These are phyloP conservation scores for Megalurothrips usitatus DNA, from an alignment of 2,888 invertebrate genomes.

Conservation along the genomic window DNA sequence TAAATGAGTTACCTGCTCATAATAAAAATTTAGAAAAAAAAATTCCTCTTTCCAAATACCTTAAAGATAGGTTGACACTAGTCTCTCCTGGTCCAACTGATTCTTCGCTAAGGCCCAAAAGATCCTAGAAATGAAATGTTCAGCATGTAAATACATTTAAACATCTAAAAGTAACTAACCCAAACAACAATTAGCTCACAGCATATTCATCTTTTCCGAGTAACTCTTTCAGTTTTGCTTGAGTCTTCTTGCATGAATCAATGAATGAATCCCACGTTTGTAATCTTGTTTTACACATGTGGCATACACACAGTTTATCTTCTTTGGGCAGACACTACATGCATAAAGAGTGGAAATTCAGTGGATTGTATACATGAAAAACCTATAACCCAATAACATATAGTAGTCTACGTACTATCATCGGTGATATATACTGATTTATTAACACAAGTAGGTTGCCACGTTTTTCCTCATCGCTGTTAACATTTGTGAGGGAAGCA, in stretches of 20 bases:
- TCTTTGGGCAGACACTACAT: background rate
- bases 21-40: background rate
- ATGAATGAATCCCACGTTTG: background rate
- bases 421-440: background rate
- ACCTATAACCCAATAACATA: background rate
- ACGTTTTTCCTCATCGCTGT: background rate
- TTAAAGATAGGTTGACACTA: too few species aligned
- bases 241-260: background rate
- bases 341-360: background rate
- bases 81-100: background rate
- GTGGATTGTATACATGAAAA: background rate
- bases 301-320: background rate
- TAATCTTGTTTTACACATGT: slow-evolving; percentile 1
- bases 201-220: background rate
- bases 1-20: background rate
- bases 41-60: too few species aligned
- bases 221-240: background rate
- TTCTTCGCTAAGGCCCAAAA: background rate
- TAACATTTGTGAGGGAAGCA: background rate
- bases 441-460: background rate
- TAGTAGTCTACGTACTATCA: background rate
- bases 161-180: background rate
- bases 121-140: background rate
- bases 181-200: background rate
- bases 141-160: background rate